A percentile compares a stretch with the other conserved stretches of the same genome.
Conservation (phyloP, 1,140 invertebrate species). For the Anastrepha obliqua region DNA sequence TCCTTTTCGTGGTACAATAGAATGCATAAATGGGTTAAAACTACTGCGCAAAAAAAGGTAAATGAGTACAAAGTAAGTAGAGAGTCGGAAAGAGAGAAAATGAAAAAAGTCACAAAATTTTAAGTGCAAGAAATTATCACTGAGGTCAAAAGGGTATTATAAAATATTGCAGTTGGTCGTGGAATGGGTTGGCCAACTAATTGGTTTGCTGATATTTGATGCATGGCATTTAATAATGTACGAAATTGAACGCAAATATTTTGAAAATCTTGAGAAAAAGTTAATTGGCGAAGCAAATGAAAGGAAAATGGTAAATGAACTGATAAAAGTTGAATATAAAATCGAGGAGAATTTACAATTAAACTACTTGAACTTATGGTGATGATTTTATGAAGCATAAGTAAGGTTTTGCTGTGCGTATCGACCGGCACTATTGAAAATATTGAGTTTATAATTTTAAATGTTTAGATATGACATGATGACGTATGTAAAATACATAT, state of each 20-base stretch:
- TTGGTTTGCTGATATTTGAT: conserved; percentile 11
- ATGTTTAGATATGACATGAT: too few relatives aligned
- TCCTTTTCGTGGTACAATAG: background rate
- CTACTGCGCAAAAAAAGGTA: background rate
- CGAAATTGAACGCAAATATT: conserved; percentile 19
- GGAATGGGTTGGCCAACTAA: background rate
- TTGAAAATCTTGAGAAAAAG: background rate
- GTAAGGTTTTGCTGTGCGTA: too few relatives aligned
- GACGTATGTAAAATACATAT: too few relatives aligned
- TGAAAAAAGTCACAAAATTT: background rate
- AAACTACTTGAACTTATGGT: too few relatives aligned
- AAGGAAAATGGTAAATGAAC: background rate
- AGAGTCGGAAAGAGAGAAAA: background rate
- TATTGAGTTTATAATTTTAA: too few relatives aligned
- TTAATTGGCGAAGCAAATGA: background rate
- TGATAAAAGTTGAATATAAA: background rate
- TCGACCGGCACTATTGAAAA: too few relatives aligned
- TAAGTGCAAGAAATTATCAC: background rate
- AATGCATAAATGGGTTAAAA: conserved; percentile 11
- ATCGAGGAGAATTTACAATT: too few relatives aligned
- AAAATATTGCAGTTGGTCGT: background rate
- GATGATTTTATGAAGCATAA: too few relatives aligned
- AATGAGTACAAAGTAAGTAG: conserved; percentile 23
- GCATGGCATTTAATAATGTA: conserved; percentile 23
- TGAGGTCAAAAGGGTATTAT: background rate